Conservation (phyloP, 2,888 invertebrate species). For the Xiphydria camelus region DNA sequence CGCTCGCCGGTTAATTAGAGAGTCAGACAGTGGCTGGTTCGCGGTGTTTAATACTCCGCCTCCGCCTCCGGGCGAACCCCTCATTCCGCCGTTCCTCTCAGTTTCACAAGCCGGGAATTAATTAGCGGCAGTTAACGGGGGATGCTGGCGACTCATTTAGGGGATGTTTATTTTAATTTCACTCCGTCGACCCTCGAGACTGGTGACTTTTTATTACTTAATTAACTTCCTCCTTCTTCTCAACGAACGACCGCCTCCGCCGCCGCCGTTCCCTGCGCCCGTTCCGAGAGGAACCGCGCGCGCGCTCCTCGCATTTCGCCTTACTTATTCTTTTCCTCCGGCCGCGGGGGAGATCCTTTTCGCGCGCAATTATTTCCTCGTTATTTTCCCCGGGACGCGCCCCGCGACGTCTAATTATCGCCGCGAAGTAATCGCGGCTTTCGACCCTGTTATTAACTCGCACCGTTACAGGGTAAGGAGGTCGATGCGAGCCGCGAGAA, state of each 20-base stretch:
- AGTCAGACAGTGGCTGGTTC: conserved; percentile 51
- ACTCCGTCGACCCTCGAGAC: conserved; percentile 27
- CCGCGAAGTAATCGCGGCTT: conserved; percentile 46
- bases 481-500: conserved; percentile 24
- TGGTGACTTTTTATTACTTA: conserved; percentile 53
- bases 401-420: conserved; percentile 52
- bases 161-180: conserved; percentile 56
- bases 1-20: conserved; percentile 53
- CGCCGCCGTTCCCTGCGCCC: conserved; percentile 14
- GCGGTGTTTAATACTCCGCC: conserved; percentile 51
- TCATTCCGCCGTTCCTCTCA: conserved; percentile 38
- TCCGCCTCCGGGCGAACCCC: conserved; percentile 21
- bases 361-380: conserved; percentile 53
- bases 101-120: conserved; percentile 52
- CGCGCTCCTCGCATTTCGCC: conserved; percentile 13
- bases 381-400: conserved; percentile 47
- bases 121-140: conserved; percentile 48
- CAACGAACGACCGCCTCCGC: conserved; percentile 10
- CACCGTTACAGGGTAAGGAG: too few relatives aligned
- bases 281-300: neutral
- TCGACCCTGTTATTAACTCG: conserved; percentile 36
- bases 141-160: conserved; percentile 48
- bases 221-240: conserved; percentile 42
- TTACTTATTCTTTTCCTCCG: conserved; percentile 23
- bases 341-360: conserved; percentile 32